Base-by-base conservation (phyloP, 2,797 vertebrate species). In the Distichodus sexfasciatus region DNA sequence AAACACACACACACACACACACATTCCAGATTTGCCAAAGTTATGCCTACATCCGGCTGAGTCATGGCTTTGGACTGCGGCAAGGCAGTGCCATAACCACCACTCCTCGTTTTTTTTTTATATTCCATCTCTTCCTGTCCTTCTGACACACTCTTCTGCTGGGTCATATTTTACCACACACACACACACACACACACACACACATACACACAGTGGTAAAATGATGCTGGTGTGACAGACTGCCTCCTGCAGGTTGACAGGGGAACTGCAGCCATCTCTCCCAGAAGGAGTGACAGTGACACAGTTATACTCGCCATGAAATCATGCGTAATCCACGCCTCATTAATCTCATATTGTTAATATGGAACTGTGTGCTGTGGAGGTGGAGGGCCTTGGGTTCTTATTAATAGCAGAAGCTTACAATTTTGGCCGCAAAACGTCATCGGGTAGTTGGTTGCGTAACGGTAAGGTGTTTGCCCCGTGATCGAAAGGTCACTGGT, bases 191-290 rank as follows among this genome's bases (percentile, higher is more conserved):
- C 59, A 71, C 63, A 79, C 35, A 69, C 55, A 55, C 54, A 71
- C 71, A 71, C 57, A 12, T 36, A 68, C 48, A 35, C 33, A 70
- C 48, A 69, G 74, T 67, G 48, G 40, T 69, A 74, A 54, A 70
- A 72, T 35, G 78, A 68, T 1, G 40, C 64, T 31, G 31, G 24
- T 68, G 81, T 86, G 84, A 87, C 60, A 60, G 41, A 28, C 81
- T 82, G 87, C 83, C 87, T 85, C 80, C 87, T 89, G 83, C 85
- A 90, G 87, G 83, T 73, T 74, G 72, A 33, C 48, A 63, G 60
- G 70, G 79, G 81, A 81, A 88, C 79, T 87, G 79, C 86, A 72
- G 57, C 40, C 65, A 12, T 61, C n/a, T n/a, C n/a, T n/a, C n/a
- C n/a, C n/a, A n/a, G n/a, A n/a, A n/a, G n/a, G n/a, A n/a, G n/a